Evolutionary conservation across 1,140 invertebrate genomes (phyloP).

Genomic region (Venturia canescens): DNA sequence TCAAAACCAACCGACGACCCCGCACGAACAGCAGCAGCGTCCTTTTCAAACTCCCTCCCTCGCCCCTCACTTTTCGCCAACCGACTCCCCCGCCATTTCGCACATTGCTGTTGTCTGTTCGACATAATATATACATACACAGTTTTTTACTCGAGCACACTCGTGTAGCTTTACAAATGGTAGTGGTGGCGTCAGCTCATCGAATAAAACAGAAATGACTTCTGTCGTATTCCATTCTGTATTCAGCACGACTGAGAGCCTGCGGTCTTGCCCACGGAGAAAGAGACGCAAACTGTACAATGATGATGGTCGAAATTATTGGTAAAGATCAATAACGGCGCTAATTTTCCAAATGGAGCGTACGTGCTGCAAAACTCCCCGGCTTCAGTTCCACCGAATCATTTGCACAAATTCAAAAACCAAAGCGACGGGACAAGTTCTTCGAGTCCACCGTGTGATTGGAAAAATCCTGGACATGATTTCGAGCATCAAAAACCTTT

Average conservation of each 20-base stretch:
- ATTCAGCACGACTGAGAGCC: not conserved
- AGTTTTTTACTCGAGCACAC: too few species aligned
- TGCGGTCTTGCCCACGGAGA: constrained; percentile 52
- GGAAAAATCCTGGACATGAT: not conserved
- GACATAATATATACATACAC: constrained; percentile 35
- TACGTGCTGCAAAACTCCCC: not conserved
- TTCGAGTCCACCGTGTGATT: not conserved
- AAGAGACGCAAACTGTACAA: constrained; percentile 17
- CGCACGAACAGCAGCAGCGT: constrained; percentile 38
- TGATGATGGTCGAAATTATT: constrained; percentile 37
- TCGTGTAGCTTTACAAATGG: constrained; percentile 8
- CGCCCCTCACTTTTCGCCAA: constrained; percentile 25
- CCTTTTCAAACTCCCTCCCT: constrained; percentile 20
- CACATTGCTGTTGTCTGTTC: constrained; percentile 20
- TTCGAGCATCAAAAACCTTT: not conserved
- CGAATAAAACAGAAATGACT: not conserved
- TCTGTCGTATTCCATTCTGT: constrained; percentile 29
- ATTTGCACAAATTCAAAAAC: constrained; percentile 10
- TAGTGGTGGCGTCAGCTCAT: constrained; percentile 34
- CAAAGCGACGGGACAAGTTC: not conserved
- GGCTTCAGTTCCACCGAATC: not conserved
- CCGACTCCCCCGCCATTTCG: constrained; percentile 22
- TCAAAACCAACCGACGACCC: constrained; percentile 61
- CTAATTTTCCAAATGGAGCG: constrained; percentile 36
- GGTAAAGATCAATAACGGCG: constrained; percentile 30